These are phyloP conservation scores for Leptinotarsa haldemani DNA, from an alignment of 2,888 invertebrate genomes.

Conservation along the genomic window DNA sequence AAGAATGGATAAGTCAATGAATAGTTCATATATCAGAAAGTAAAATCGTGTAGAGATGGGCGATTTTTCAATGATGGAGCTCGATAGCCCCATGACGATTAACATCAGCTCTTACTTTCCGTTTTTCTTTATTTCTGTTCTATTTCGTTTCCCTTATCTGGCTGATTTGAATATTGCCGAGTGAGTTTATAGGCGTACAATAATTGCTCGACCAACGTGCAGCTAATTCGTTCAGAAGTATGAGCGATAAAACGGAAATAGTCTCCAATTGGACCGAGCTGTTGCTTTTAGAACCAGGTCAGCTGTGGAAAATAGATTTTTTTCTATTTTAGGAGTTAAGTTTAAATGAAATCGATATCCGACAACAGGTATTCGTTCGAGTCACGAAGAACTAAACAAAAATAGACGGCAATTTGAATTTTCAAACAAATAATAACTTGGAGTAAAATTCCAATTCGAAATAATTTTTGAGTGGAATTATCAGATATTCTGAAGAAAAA, in stretches of 20 bases:
- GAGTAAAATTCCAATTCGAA: not conserved
- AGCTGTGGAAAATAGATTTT: not conserved
- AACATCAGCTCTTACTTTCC: too few relatives aligned
- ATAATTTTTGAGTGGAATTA: not conserved
- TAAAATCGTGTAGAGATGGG: too few relatives aligned
- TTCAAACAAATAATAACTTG: not conserved
- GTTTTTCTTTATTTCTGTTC: not conserved
- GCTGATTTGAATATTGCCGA: constrained; percentile 10
- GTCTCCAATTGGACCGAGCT: constrained; percentile 6
- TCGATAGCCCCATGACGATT: not conserved
- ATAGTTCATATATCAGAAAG: too few relatives aligned
- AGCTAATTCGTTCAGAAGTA: constrained; percentile 12
- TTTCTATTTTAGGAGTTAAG: constrained; percentile 3
- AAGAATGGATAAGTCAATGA: too few relatives aligned
- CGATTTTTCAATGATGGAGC: not conserved
- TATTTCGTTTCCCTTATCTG: constrained; percentile 1
- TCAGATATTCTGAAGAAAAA: too few relatives aligned
- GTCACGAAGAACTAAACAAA: not conserved
- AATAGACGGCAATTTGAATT: constrained; percentile 1
- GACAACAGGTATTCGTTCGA: not conserved
- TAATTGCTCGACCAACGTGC: constrained; percentile 7
- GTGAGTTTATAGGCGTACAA: not conserved
- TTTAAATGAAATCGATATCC: constrained; percentile 3
- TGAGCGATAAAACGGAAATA: constrained; percentile 16
- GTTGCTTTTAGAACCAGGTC: constrained; percentile 4